Conservation (phyloP, 2,113 vertebrate species). For the Xenotilapia longispinis region DNA sequence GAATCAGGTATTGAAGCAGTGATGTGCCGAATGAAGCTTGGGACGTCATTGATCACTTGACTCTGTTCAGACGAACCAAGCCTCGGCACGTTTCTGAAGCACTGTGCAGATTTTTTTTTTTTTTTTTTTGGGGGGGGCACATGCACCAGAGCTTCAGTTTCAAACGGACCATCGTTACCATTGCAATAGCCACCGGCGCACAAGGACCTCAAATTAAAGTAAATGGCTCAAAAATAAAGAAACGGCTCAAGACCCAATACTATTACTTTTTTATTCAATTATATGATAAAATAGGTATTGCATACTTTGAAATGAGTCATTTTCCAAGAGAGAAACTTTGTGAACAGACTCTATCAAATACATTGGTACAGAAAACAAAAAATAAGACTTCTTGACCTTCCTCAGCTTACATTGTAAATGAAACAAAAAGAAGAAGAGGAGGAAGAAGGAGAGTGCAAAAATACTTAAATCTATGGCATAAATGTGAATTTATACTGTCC, state of each 20-base stretch:
- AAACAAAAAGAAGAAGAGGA: background rate
- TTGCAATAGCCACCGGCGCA: background rate
- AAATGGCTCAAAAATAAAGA: background rate
- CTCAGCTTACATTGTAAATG: background rate
- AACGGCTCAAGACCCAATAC: background rate
- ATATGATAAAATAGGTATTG: background rate
- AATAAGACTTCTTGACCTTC: background rate
- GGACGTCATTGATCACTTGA: background rate
- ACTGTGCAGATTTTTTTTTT: background rate
- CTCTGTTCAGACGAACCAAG: background rate
- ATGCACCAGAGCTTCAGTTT: background rate
- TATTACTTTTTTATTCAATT: background rate
- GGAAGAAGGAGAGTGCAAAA: background rate
- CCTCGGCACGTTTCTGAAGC: background rate
- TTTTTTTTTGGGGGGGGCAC: background rate
- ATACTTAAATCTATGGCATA: background rate
- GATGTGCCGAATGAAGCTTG: accelerated
- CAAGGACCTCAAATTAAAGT: background rate
- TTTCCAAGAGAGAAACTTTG: background rate
- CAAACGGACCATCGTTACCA: accelerated
- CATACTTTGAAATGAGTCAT: background rate
- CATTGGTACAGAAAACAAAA: background rate
- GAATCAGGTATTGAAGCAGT: background rate
- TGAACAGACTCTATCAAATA: background rate
- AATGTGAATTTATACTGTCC: background rate